phyloP scores from a whole-genome alignment of 2,113 vertebrate species.

The Ceuthmochares aereus region DNA sequence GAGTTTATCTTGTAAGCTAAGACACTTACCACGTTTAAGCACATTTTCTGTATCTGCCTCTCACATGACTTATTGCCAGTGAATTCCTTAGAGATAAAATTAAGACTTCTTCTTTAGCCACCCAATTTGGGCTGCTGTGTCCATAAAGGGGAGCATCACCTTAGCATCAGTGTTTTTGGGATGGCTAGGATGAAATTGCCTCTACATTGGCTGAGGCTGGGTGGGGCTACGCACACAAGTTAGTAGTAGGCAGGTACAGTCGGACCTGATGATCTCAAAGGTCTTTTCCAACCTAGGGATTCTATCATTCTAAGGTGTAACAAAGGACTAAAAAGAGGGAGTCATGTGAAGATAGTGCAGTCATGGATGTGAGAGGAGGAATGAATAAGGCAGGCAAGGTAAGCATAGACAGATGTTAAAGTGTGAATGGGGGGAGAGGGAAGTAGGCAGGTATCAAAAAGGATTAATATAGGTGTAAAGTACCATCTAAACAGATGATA shows the following conservation, averaged over 20 bases:
- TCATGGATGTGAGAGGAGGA: background rate
- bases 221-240: background rate
- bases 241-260: no score
- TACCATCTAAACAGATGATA: background rate
- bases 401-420: background rate
- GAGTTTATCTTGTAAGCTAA: background rate
- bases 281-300: no score
- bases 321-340: background rate
- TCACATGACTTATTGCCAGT: background rate
- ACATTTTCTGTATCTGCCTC: background rate
- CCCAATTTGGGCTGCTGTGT: background rate
- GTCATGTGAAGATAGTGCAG: background rate
- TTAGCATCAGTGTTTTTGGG: background rate
- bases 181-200: background rate
- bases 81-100: background rate
- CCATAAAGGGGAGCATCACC: background rate
- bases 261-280: no score
- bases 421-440: background rate
- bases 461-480: background rate
- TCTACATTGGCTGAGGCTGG: background rate
- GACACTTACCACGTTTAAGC: background rate
- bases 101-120: background rate
- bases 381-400: background rate
- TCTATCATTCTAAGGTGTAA: background rate
- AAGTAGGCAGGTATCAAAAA: background rate